A percentile compares a stretch with the other conserved stretches of the same genome.
Conservation (phyloP, 2,888 invertebrate species). For the Tholera decimalis region DNA sequence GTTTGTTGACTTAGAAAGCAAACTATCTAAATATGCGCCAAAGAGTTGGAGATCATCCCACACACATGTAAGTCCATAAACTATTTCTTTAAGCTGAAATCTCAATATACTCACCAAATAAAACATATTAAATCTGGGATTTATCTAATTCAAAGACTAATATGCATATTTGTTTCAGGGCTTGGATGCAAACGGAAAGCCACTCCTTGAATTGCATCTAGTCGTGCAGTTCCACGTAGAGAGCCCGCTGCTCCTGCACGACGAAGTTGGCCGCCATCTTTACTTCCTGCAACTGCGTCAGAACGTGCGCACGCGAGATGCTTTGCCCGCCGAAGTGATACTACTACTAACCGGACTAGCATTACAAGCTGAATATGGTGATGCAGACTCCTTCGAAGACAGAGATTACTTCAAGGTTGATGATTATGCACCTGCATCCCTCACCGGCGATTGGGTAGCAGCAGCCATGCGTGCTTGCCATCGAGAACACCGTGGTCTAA, state of each 20-base stretch:
- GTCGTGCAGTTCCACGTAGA: constrained; percentile 98
- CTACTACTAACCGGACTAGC: constrained; percentile 97
- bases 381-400: constrained; percentile 90
- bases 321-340: constrained; percentile 92
- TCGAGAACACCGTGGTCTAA: constrained; percentile 95
- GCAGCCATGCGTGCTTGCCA: constrained; percentile 94
- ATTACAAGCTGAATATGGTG: constrained; percentile 98
- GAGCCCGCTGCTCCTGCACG: constrained; percentile 97
- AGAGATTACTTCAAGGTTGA: constrained; percentile 94
- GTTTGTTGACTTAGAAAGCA: constrained; percentile 98
- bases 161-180: constrained; percentile 90
- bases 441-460: constrained; percentile 92
- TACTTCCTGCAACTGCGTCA: constrained; percentile 98
- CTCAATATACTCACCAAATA: neutral
- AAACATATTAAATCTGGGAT: neutral
- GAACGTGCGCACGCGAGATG: constrained; percentile 95
- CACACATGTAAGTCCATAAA: constrained; percentile 94
- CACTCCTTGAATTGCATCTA: constrained; percentile 97
- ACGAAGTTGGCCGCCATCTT: constrained; percentile 97
- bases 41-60: constrained; percentile 99
- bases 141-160: constrained; percentile 21
- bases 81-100: neutral
- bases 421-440: constrained; percentile 95
- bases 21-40: constrained; percentile 98
- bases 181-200: constrained; percentile 97